These are phyloP conservation scores for rat (Rattus norvegicus) DNA, from an alignment of 2,113 vertebrate genomes.

Conservation along the genomic window DNA sequence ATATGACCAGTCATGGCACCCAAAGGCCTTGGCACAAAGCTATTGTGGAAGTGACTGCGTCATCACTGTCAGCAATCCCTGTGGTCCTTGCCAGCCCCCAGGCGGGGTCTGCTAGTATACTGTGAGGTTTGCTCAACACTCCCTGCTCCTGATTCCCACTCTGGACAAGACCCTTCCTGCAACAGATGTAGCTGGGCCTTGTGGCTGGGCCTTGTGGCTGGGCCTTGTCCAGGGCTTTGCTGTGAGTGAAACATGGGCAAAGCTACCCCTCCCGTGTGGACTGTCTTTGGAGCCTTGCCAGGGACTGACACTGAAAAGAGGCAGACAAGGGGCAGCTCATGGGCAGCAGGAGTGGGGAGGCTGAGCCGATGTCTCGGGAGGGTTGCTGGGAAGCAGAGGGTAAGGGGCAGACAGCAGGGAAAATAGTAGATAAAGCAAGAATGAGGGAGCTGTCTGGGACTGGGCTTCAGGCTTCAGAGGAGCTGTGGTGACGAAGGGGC, in stretches of 20 bases:
- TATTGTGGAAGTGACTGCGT: background rate
- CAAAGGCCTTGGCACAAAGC: background rate
- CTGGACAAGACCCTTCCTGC: background rate
- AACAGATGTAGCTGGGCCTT: slow-evolving; percentile 64
- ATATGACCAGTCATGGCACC: background rate
- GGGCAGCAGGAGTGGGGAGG: slow-evolving; percentile 23
- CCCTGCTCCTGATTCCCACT: background rate
- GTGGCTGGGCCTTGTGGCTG: background rate
- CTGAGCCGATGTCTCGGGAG: background rate
- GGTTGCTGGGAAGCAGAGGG: background rate
- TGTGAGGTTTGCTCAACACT: background rate
- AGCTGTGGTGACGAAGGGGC: background rate
- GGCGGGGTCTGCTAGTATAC: background rate
- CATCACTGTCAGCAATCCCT: background rate
- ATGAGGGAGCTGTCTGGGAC: background rate
- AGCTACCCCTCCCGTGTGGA: slow-evolving; percentile 28
- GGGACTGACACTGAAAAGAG: background rate
- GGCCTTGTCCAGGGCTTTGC: slow-evolving; percentile 9
- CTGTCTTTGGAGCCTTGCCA: slow-evolving; percentile 38
- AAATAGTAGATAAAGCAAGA: slow-evolving; percentile 17
- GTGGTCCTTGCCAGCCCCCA: background rate
- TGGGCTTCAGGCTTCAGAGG: slow-evolving; percentile 48
- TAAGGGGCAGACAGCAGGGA: background rate
- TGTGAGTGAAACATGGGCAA: slow-evolving; percentile 45
- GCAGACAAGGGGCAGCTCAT: background rate